Evolutionary conservation across 2,113 vertebrate species (phyloP).

Genomic region (Falco punctatus): DNA sequence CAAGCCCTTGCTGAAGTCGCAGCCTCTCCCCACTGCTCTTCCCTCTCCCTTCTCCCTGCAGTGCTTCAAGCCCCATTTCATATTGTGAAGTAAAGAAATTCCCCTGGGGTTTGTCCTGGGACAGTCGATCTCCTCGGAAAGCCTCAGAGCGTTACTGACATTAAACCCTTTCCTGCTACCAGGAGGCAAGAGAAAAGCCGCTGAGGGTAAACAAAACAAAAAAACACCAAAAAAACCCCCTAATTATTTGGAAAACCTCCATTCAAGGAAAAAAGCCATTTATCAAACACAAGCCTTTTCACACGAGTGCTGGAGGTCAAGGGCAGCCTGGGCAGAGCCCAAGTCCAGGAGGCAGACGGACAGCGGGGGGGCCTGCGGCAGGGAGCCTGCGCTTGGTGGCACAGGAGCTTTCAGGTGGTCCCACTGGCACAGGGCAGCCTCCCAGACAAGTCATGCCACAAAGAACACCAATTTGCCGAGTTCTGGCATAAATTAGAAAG

Average conservation of each 20-base stretch:
- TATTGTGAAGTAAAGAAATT: not conserved
- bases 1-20: fast-evolving
- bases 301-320: fast-evolving
- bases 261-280: not conserved
- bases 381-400: fast-evolving
- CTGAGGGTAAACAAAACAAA: not conserved
- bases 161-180: not conserved
- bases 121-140: not conserved
- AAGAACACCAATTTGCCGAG: not conserved
- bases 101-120: not conserved
- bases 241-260: not conserved
- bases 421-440: no score
- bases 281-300: not conserved
- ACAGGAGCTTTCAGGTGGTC: not conserved
- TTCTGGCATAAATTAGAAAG: not conserved
- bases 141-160: not conserved
- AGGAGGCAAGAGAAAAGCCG: not conserved
- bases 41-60: not conserved
- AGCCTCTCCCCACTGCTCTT: not conserved
- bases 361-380: not conserved
- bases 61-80: not conserved
- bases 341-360: not conserved
- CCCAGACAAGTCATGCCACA: not conserved
- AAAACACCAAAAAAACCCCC: not conserved
- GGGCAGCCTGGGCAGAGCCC: not conserved